phyloP scores from a whole-genome alignment of 2,113 vertebrate species.

The Lophochroa leadbeateri region DNA sequence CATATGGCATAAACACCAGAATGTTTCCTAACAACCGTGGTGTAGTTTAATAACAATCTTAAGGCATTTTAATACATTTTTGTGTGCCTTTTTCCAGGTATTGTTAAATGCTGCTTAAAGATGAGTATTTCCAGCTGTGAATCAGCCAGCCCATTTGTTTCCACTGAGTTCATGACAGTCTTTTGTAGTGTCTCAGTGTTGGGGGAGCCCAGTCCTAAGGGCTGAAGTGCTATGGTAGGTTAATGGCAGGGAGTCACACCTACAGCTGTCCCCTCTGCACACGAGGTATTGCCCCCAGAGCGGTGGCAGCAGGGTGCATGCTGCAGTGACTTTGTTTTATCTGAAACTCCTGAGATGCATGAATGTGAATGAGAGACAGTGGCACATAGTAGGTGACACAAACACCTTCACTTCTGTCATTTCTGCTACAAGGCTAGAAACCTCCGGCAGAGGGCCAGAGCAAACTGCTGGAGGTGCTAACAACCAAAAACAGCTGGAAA shows the following conservation, averaged over 20 bases:
- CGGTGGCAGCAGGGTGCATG: not conserved
- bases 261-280: not conserved
- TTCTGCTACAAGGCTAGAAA: not conserved
- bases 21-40: slow-evolving; percentile 18
- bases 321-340: not conserved
- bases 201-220: not conserved
- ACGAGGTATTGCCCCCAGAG: not conserved
- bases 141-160: not conserved
- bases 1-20: not conserved
- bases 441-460: not conserved
- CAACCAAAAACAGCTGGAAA: not conserved
- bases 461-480: not conserved
- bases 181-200: not conserved
- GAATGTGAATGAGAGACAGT: not conserved
- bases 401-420: not conserved
- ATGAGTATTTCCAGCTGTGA: not conserved
- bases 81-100: slow-evolving; percentile 15
- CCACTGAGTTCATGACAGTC: not conserved
- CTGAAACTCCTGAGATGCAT: not conserved
- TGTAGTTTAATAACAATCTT: slow-evolving; percentile 8
- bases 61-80: not conserved
- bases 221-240: not conserved
- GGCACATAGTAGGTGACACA: not conserved
- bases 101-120: slow-evolving; percentile 19
- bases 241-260: not conserved